Percentiles rank a stretch among this genome's conserved stretches.
These are phyloP conservation scores for Bombus sibiricus DNA, from an alignment of 1,140 invertebrate genomes.

Conservation along the genomic window DNA sequence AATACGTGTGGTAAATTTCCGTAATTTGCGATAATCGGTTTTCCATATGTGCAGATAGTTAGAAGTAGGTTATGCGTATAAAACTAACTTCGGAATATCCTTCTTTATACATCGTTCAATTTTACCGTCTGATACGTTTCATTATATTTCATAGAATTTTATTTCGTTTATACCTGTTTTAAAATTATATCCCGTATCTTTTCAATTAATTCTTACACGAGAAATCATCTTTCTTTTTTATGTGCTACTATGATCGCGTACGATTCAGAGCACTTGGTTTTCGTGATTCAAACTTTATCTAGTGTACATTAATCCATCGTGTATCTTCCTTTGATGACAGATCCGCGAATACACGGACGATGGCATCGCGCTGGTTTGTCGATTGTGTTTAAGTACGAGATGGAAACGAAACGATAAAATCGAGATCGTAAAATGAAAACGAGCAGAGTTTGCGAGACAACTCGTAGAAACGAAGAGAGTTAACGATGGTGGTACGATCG, in stretches of 20 bases:
- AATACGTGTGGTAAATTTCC: too few relatives aligned
- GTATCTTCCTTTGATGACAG: neutral
- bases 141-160: neutral
- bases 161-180: neutral
- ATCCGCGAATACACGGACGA: too few relatives aligned
- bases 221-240: neutral
- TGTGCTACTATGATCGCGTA: too few relatives aligned
- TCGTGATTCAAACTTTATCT: neutral
- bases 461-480: constrained; percentile 23
- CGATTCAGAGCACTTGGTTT: neutral
- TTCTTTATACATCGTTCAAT: neutral
- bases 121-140: neutral
- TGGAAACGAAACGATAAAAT: constrained; percentile 18
- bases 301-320: neutral
- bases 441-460: constrained; percentile 17
- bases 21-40: too few relatives aligned
- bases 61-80: too few relatives aligned
- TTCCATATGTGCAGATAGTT: too few relatives aligned
- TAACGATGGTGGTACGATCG: constrained; percentile 1
- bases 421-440: constrained; percentile 28
- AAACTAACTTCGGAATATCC: neutral
- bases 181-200: neutral
- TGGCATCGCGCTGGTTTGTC: neutral
- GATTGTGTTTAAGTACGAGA: neutral
- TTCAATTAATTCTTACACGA: neutral